Evolutionary conservation across 2,113 vertebrate species (phyloP).

Genomic region (Ellobius talpinus): DNA sequence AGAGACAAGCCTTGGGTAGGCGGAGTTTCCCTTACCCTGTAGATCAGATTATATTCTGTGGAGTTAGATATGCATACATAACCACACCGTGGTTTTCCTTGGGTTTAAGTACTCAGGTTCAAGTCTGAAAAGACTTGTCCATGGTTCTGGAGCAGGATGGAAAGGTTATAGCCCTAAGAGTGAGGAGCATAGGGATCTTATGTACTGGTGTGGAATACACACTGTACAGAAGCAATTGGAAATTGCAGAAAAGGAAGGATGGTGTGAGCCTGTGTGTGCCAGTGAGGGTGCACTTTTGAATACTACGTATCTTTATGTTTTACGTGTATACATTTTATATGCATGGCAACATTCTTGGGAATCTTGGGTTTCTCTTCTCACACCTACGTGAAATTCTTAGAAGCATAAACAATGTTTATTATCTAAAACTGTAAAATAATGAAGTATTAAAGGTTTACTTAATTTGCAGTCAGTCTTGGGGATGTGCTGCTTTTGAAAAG

Average conservation of each 20-base stretch:
- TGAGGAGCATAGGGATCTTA: background rate
- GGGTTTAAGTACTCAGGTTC: constrained; percentile 40
- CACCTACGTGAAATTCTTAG: background rate
- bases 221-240: background rate
- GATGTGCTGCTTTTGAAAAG: background rate
- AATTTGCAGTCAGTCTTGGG: background rate
- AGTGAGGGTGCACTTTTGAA: no score
- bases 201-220: accelerated
- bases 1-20: background rate
- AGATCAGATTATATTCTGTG: background rate
- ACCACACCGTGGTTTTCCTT: constrained; percentile 44
- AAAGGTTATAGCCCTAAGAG: background rate
- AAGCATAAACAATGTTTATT: background rate
- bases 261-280: background rate
- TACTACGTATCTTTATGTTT: background rate
- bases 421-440: background rate
- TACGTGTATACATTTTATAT: background rate
- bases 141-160: background rate
- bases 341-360: background rate
- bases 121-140: background rate
- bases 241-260: background rate
- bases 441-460: constrained; percentile 1
- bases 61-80: constrained; percentile 20
- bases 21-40: background rate
- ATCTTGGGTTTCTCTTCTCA: constrained; percentile 26